A percentile compares a stretch with the other conserved stretches of the same genome.
These are phyloP conservation scores for Podotricha telesiphe DNA, from an alignment of 2,888 invertebrate genomes.

Conservation along the genomic window DNA sequence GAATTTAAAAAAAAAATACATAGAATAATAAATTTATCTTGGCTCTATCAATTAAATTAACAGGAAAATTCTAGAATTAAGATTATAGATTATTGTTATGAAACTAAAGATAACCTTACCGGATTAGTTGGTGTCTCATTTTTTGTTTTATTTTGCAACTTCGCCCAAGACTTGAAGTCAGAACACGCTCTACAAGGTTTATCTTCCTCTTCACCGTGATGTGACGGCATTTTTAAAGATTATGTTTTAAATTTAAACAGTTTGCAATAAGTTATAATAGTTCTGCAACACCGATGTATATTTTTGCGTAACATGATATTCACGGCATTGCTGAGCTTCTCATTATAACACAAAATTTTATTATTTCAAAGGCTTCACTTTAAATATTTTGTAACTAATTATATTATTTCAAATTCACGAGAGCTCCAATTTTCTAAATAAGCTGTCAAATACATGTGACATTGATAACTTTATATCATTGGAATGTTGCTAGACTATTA, in stretches of 20 bases:
- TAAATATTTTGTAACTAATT: background rate
- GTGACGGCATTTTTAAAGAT: conserved; percentile 61
- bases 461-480: conserved; percentile 16
- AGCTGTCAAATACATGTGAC: conserved; percentile 29
- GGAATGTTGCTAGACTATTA: conserved; percentile 2
- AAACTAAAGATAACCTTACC: conserved; percentile 60
- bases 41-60: background rate
- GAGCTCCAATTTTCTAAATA: conserved; percentile 18
- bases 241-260: conserved; percentile 38
- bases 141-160: conserved; percentile 78
- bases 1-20: too few species aligned
- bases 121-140: conserved; percentile 49
- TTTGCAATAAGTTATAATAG: conserved; percentile 43
- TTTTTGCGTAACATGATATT: conserved; percentile 32
- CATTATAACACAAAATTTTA: background rate
- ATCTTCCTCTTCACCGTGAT: conserved; percentile 70
- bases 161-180: conserved; percentile 89
- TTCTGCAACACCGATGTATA: conserved; percentile 54
- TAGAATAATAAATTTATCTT: background rate
- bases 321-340: background rate
- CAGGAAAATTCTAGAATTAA: conserved; percentile 4
- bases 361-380: background rate
- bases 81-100: conserved; percentile 36
- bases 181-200: conserved; percentile 87
- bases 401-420: background rate